These are phyloP conservation scores for Muscina levida DNA, from an alignment of 2,888 invertebrate genomes.

Conservation along the genomic window DNA sequence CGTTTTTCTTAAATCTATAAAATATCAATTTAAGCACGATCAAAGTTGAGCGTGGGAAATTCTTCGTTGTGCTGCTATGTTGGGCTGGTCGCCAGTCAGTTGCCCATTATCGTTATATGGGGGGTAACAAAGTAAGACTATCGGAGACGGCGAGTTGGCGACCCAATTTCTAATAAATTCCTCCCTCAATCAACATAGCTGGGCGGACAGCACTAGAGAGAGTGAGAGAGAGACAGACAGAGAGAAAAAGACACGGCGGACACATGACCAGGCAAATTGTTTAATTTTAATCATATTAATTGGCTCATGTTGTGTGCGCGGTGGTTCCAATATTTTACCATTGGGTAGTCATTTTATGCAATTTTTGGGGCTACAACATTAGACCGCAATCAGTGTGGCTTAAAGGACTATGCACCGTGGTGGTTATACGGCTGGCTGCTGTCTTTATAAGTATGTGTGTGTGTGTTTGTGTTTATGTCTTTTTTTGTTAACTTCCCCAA, in stretches of 20 bases:
- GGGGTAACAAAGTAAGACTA: conserved; percentile 29
- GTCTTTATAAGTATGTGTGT: conserved; percentile 18
- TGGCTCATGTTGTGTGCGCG: conserved; percentile 22
- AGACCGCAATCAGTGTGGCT: conserved; percentile 12
- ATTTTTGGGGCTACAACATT: background rate
- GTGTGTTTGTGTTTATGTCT: conserved; percentile 28
- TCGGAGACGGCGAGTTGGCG: conserved; percentile 18
- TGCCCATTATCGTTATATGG: conserved; percentile 30
- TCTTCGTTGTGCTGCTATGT: conserved; percentile 49
- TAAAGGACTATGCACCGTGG: background rate
- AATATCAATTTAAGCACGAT: conserved; percentile 67
- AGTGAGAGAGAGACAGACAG: conserved; percentile 3
- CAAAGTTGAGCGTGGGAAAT: conserved; percentile 65
- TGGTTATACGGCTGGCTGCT: too few species aligned
- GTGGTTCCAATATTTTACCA: conserved; percentile 1
- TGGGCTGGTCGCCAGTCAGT: background rate
- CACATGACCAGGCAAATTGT: conserved; percentile 16
- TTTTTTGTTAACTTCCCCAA: conserved; percentile 22
- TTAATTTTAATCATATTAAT: conserved; percentile 41
- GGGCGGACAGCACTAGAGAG: too few species aligned
- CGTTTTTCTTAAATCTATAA: conserved; percentile 64
- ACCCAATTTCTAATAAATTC: conserved; percentile 49
- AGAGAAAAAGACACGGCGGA: background rate
- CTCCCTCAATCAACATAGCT: conserved; percentile 47
- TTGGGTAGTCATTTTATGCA: background rate